Evolutionary conservation across 64 coral and sea anemone species (phyloP).

Genomic region (Stichodactyla mertensii): DNA sequence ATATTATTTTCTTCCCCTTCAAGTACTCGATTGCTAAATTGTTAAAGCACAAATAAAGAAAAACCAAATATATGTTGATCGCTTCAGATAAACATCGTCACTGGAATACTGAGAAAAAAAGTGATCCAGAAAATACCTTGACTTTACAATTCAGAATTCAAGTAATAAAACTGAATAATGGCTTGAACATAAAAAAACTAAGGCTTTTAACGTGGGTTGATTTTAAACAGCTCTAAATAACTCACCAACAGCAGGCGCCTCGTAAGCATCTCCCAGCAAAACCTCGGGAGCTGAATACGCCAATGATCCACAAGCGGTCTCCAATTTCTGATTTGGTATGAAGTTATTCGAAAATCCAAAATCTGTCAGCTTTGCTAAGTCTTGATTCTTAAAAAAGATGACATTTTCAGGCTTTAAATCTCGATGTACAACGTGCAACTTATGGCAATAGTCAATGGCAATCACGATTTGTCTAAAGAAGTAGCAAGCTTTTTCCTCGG

Average conservation of each 20-base stretch:
- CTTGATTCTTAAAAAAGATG: slow-evolving; percentile 94
- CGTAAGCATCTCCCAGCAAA: slow-evolving; percentile 92
- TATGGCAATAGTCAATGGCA: slow-evolving; percentile 97
- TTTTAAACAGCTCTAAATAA: slow-evolving; percentile 4
- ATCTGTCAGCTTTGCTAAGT: slow-evolving; percentile 97
- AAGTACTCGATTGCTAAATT: slow-evolving; percentile 3
- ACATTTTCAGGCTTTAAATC: slow-evolving; percentile 99
- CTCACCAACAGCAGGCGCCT: slow-evolving; percentile 97
- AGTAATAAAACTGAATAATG: too few relatives aligned
- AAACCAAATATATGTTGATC: neutral
- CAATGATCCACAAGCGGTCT: slow-evolving; percentile 90
- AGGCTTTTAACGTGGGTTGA: neutral
- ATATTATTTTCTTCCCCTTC: neutral
- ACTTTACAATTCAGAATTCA: too few relatives aligned
- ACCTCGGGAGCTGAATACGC: slow-evolving; percentile 98
- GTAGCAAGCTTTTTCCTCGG: slow-evolving; percentile 84
- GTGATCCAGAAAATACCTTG: too few relatives aligned
- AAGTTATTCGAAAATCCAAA: slow-evolving; percentile 99
- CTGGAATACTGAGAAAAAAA: neutral
- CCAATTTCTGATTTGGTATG: slow-evolving; percentile 82
- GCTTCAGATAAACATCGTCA: neutral
- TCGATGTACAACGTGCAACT: slow-evolving; percentile 93
- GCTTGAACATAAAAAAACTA: too few relatives aligned
- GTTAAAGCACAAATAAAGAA: neutral
- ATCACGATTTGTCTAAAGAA: slow-evolving; percentile 98